These are phyloP conservation scores for Platorchestia sp. DNA, from an alignment of 1,140 invertebrate genomes.

Conservation along the genomic window DNA sequence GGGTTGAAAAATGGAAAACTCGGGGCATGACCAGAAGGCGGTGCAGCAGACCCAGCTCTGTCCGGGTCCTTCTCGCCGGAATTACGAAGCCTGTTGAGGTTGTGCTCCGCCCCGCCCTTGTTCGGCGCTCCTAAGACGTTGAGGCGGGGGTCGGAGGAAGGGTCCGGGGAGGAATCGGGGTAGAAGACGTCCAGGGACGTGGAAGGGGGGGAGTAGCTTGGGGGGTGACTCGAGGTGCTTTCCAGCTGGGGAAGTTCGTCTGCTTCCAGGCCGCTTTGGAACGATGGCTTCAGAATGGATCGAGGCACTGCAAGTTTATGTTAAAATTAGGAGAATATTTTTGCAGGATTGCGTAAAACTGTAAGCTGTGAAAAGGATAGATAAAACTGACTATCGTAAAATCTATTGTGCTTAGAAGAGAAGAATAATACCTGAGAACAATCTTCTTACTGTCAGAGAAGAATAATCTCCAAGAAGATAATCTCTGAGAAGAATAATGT, in stretches of 20 bases:
- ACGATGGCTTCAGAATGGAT: constrained; percentile 84
- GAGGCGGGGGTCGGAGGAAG: constrained; percentile 16
- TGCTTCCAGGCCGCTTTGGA: constrained; percentile 79
- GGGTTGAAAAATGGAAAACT: constrained; percentile 37
- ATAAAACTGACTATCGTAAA: too few species aligned
- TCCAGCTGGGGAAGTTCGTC: constrained; percentile 74
- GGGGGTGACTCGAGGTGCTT: constrained; percentile 10
- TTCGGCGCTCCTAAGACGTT: not conserved
- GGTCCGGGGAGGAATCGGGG: constrained; percentile 43
- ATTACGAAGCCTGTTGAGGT: not conserved
- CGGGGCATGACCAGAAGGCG: not conserved
- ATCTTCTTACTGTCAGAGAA: too few species aligned
- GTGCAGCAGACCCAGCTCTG: not conserved
- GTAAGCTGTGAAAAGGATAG: too few species aligned
- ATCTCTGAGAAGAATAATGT: too few species aligned
- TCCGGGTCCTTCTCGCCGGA: not conserved
- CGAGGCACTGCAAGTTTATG: constrained; percentile 79
- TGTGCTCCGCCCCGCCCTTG: not conserved
- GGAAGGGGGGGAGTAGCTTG: not conserved
- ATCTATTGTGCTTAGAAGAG: too few species aligned
- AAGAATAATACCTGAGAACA: too few species aligned
- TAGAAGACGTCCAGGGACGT: not conserved
- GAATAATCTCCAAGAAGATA: too few species aligned
- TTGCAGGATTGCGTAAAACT: too few species aligned
- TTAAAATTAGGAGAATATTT: constrained; percentile 45